A percentile compares a stretch with the other conserved stretches of the same genome.
Conservation (phyloP, 2,113 vertebrate species). For the Gallinago jamesoni region DNA sequence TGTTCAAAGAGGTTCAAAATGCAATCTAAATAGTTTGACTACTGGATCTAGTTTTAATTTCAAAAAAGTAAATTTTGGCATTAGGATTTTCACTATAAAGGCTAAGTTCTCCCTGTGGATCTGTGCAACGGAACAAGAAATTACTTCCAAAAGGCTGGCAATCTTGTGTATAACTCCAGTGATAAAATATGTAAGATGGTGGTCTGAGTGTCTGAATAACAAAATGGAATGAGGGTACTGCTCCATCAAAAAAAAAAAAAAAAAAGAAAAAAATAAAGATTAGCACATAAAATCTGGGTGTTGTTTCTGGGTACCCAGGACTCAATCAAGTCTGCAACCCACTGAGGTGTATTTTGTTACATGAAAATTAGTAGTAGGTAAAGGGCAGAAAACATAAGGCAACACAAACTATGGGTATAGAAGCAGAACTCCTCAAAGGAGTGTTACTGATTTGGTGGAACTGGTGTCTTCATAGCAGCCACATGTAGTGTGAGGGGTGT, state of each 20-base stretch:
- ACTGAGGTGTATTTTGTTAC: not conserved
- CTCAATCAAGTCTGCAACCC: not conserved
- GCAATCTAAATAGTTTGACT: not conserved
- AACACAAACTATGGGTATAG: fast-evolving
- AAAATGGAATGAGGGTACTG: not conserved
- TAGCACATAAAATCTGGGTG: not conserved
- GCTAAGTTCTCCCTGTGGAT: not conserved
- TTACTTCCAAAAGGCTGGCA: constrained; percentile 18
- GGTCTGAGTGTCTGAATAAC: not conserved
- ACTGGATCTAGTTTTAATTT: constrained; percentile 35
- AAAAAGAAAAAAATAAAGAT: not conserved
- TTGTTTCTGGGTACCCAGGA: not conserved
- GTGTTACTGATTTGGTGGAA: not conserved
- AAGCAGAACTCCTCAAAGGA: not conserved
- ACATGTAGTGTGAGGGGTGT: fast-evolving
- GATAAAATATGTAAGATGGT: constrained; percentile 6
- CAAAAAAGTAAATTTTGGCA: constrained; percentile 15
- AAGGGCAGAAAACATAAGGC: not conserved
- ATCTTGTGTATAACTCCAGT: constrained; percentile 1
- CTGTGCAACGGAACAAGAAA: not conserved
- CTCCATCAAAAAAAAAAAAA: not conserved
- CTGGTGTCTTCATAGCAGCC: not conserved
- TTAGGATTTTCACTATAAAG: constrained; percentile 1
- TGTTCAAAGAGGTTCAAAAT: not conserved
- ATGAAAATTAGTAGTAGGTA: not conserved